Conservation (phyloP, 2,888 invertebrate genomes). For the Peribatodes rhomboidaria region DNA sequence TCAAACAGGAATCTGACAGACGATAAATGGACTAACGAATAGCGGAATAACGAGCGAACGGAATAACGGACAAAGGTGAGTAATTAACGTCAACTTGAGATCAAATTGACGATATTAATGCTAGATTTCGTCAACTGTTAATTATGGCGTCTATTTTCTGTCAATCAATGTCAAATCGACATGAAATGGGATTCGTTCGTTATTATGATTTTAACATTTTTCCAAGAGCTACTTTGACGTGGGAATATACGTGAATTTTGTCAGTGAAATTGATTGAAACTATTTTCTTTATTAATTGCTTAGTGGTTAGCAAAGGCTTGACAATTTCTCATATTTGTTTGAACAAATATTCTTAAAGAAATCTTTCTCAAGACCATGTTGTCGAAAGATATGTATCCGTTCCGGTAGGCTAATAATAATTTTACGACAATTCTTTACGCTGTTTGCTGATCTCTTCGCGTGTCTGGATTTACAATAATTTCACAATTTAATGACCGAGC, state of each 20-base stretch:
- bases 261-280: constrained; percentile 13
- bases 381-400: too few relatives aligned
- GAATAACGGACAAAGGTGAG: constrained; percentile 36
- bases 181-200: background rate
- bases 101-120: constrained; percentile 37
- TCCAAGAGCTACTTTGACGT: background rate
- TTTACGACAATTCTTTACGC: too few relatives aligned
- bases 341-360: too few relatives aligned
- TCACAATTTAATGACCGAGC: too few relatives aligned
- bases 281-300: too few relatives aligned
- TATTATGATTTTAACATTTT: background rate
- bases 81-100: constrained; percentile 39
- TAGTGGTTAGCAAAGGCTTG: too few relatives aligned
- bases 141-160: constrained; percentile 26
- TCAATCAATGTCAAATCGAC: background rate
- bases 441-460: too few relatives aligned
- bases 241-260: too few relatives aligned
- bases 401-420: too few relatives aligned
- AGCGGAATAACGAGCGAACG: constrained; percentile 30
- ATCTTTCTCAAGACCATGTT: too few relatives aligned
- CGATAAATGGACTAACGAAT: constrained; percentile 40
- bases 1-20: constrained; percentile 32
- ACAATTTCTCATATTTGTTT: too few relatives aligned
- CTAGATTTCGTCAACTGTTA: constrained; percentile 7
- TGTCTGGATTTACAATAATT: too few relatives aligned